Evolutionary conservation across 2,113 vertebrate genomes (phyloP), one percentile per base, ranked within the genome.

Genomic region (Junco hyemalis): DNA sequence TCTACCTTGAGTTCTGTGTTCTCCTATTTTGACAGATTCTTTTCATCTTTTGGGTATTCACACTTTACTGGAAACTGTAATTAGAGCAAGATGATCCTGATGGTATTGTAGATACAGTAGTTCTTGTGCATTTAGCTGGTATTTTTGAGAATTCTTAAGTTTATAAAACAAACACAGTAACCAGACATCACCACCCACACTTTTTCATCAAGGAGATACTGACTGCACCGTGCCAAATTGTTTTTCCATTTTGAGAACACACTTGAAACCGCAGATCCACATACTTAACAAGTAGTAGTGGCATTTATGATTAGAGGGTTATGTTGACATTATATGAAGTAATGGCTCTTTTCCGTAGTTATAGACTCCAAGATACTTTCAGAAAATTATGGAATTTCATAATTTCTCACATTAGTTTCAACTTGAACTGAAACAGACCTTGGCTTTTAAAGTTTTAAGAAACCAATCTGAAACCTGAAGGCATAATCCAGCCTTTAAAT

Each of bases 281-380:
- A 29, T 8, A 80, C 14, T 29, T 9, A 93, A 56, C 14, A 65
- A 63, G 14, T 4, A 33, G 28, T 33, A 18, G 15, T n/a, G 11
- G 12, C 13, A 47, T 9, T 79, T 65, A 44, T 16, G 5, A 56
- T 48, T 45, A 44, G 12, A 74, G 2, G 9, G 5, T 65, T 73
- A 83, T 6, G 11, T 11, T 54, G 31, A 54, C 12, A 19, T 22
- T 8, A 12, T 3, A 12, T 6, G 9, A 59, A 44, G 2, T 22
- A 90, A 9, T 2, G 0, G 21, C 9, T 40, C n/a, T n/a, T 31
- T 53, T 44, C 12, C 38, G 8, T 20, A 81, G 28, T 19, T 59
- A 2, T 2, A n/a, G 11, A 36, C 47, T 24, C 33, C 42, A 53
- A 63, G 4, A 59, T 21, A 73, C 3, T 28, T 56, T 8, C 0